A percentile compares a stretch with the other conserved stretches of the same genome.
Evolutionary conservation across 2,113 vertebrate genomes (phyloP).

Genomic region (Spea multiplicata): DNA sequence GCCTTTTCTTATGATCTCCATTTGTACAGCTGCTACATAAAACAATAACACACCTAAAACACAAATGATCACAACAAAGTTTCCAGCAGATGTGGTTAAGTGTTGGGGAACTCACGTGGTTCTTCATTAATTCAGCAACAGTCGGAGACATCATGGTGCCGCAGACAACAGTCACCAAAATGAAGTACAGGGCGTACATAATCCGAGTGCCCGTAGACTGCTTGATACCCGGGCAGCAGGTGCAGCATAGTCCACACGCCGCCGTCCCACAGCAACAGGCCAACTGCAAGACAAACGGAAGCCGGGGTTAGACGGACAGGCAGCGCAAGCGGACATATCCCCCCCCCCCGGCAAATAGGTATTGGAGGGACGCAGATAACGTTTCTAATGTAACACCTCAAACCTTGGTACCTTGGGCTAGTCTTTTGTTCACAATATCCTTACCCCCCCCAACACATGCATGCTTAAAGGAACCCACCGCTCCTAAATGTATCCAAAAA

Average conservation of each 20-base stretch:
- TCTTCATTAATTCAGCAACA: constrained; percentile 70
- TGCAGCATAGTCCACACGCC: constrained; percentile 86
- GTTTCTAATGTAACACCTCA: neutral
- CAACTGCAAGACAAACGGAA: constrained; percentile 70
- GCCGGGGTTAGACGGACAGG: neutral
- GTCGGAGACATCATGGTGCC: constrained; percentile 92
- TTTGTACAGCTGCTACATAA: no score
- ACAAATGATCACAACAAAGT: no score
- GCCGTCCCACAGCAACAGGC: constrained; percentile 92
- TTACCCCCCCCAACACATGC: no score
- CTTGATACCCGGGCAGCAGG: constrained; percentile 90
- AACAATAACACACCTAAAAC: no score
- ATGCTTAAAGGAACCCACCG: no score
- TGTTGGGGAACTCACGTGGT: constrained; percentile 68
- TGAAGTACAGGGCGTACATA: constrained; percentile 94
- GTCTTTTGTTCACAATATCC: no score
- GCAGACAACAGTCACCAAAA: constrained; percentile 83
- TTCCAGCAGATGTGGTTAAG: no score
- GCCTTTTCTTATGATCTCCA: no score
- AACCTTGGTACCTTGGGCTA: neutral
- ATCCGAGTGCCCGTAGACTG: constrained; percentile 91
- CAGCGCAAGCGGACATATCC: neutral
- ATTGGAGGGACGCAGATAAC: neutral
- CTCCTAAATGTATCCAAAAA: no score
- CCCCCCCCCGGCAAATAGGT: neutral